Conservation (phyloP, 1,140 invertebrate genomes). For the Phortica variegata region DNA sequence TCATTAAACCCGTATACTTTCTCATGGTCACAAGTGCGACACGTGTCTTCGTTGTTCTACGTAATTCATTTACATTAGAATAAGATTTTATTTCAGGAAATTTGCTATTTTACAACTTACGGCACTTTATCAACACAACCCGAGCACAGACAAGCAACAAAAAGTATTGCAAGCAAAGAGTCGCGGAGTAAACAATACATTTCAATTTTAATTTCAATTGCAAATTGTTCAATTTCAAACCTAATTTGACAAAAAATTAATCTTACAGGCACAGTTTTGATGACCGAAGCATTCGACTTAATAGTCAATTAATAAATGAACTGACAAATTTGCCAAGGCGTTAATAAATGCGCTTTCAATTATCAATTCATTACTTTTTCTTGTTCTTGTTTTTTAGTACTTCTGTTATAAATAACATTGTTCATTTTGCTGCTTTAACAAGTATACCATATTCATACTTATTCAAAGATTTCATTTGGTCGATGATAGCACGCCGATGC, state of each 20-base stretch:
- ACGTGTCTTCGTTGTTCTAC: slow-evolving; percentile 32
- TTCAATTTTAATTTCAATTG: background rate
- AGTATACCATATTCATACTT: too few species aligned
- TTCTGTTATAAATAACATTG: slow-evolving; percentile 22
- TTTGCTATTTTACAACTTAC: slow-evolving; percentile 25
- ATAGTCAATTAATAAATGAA: slow-evolving; percentile 33
- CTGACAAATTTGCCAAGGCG: slow-evolving; percentile 19
- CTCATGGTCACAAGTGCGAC: slow-evolving; percentile 41
- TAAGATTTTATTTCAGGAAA: background rate
- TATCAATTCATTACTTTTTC: slow-evolving; percentile 26
- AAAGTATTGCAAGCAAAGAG: slow-evolving; percentile 1
- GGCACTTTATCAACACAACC: slow-evolving; percentile 35
- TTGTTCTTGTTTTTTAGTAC: slow-evolving; percentile 7
- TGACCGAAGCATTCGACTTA: slow-evolving; percentile 22
- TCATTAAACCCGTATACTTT: slow-evolving; percentile 25
- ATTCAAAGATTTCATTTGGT: too few species aligned
- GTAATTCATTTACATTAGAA: background rate
- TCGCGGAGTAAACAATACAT: background rate
- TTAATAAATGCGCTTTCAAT: slow-evolving; percentile 5
- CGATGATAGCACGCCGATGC: slow-evolving; percentile 32
- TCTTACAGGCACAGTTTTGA: slow-evolving; percentile 1
- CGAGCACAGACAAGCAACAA: slow-evolving; percentile 11
- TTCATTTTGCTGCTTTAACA: slow-evolving; percentile 11
- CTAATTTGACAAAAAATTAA: background rate
- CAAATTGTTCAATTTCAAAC: background rate